A percentile compares a stretch with the other conserved stretches of the same genome.
These are phyloP conservation scores for Cranoglanis bouderius DNA, from an alignment of 2,113 vertebrate species.

Conservation along the genomic window DNA sequence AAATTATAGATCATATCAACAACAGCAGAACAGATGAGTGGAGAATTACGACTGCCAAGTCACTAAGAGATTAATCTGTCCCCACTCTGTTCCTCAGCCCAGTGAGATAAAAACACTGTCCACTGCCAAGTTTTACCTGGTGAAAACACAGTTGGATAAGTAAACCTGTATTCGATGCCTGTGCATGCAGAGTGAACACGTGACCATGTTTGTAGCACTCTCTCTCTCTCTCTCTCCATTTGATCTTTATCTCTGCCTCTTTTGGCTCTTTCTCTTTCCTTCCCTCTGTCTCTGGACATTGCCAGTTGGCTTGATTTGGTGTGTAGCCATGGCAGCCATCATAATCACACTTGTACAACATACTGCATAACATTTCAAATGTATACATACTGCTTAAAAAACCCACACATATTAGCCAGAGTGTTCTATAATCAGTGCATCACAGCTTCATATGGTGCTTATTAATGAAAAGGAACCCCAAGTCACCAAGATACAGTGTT, in stretches of 20 bases:
- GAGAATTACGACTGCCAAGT: conserved; percentile 7
- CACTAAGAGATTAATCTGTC: conserved; percentile 17
- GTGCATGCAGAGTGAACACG: conserved; percentile 19
- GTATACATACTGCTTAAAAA: background rate
- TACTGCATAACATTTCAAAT: background rate
- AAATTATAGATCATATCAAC: background rate
- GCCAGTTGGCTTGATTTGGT: conserved; percentile 39
- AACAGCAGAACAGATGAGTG: background rate
- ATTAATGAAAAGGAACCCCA: background rate
- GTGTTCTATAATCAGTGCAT: background rate
- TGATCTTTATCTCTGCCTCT: background rate
- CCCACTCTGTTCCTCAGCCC: conserved; percentile 13
- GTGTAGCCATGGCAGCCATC: conserved; percentile 22
- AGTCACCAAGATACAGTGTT: background rate
- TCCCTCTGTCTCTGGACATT: background rate
- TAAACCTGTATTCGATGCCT: conserved; percentile 4
- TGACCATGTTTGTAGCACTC: background rate
- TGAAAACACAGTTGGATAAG: conserved; percentile 11
- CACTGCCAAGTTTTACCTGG: conserved; percentile 21
- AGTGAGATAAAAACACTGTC: conserved; percentile 24
- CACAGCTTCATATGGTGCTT: background rate
- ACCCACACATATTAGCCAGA: background rate
- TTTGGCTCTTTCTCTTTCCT: background rate
- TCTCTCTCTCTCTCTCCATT: background rate
- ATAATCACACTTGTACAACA: conserved; percentile 8